Conservation (phyloP, 2,113 vertebrate genomes). For the Halcyon malimbica region DNA sequence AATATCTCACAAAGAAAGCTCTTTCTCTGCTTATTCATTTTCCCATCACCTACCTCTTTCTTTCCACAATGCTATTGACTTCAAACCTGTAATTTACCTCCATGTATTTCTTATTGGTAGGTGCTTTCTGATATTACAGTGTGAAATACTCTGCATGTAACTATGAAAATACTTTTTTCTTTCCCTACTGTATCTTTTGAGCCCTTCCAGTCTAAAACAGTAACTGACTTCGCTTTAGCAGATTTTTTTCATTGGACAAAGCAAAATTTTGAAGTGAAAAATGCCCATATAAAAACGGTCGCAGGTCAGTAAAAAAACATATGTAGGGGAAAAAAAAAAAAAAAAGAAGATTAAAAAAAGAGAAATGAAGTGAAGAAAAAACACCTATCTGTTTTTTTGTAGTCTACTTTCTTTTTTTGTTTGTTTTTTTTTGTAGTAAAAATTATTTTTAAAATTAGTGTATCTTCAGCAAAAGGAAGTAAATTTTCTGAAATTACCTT, state of each 20-base stretch:
- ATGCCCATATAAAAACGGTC: neutral
- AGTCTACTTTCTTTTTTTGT: too few relatives aligned
- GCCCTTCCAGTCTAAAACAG: neutral
- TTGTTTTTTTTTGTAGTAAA: neutral
- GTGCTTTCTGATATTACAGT: neutral
- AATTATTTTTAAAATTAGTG: neutral
- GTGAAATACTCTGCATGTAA: neutral
- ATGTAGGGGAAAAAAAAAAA: neutral
- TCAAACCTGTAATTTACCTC: neutral
- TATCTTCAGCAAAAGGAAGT: neutral
- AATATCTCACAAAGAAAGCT: neutral
- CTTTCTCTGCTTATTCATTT: neutral
- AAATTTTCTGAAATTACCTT: neutral
- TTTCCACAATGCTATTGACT: neutral
- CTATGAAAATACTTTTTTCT: neutral
- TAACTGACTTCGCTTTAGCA: neutral
- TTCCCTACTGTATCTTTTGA: neutral
- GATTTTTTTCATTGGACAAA: neutral
- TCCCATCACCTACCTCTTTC: neutral
- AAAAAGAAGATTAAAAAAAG: neutral
- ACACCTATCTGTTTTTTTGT: accelerated
- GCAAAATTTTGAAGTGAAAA: neutral
- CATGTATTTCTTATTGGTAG: neutral
- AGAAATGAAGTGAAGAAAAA: neutral
- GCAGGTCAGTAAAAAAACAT: neutral